phyloP scores from a whole-genome alignment of 2,113 vertebrate species.

The Seriola dumerili region DNA sequence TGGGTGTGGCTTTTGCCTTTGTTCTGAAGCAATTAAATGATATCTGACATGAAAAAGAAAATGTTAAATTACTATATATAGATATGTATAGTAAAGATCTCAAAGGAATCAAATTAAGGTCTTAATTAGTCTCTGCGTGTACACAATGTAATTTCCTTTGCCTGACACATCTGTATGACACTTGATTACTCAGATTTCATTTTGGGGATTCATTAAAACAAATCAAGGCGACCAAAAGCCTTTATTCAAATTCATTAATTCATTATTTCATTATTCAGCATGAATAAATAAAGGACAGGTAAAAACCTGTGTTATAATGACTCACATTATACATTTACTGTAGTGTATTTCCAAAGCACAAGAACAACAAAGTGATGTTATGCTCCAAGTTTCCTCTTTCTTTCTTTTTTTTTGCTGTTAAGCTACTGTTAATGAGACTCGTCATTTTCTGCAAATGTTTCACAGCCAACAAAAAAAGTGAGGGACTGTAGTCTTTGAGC shows the following conservation, averaged over 20 bases:
- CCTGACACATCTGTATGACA: background rate
- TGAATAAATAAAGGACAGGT: background rate
- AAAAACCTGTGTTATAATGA: background rate
- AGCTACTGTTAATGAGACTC: background rate
- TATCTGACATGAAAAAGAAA: background rate
- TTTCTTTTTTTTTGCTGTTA: no score
- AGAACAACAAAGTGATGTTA: background rate
- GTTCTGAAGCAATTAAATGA: slow-evolving; percentile 20
- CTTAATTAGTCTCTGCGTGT: background rate
- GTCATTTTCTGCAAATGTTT: background rate
- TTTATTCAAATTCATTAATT: background rate
- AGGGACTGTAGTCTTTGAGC: no score
- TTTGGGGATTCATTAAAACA: background rate
- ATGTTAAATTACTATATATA: background rate
- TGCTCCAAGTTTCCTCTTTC: no score
- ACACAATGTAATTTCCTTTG: background rate
- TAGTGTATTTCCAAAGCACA: background rate
- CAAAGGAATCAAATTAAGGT: background rate
- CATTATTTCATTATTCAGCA: background rate
- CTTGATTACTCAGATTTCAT: background rate
- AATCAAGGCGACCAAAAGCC: background rate
- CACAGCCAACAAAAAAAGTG: background rate
- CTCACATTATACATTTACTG: background rate
- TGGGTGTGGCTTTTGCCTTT: background rate
- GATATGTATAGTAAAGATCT: background rate